Conservation (phyloP, 1,140 invertebrate genomes). For the Monomorium pharaonis region DNA sequence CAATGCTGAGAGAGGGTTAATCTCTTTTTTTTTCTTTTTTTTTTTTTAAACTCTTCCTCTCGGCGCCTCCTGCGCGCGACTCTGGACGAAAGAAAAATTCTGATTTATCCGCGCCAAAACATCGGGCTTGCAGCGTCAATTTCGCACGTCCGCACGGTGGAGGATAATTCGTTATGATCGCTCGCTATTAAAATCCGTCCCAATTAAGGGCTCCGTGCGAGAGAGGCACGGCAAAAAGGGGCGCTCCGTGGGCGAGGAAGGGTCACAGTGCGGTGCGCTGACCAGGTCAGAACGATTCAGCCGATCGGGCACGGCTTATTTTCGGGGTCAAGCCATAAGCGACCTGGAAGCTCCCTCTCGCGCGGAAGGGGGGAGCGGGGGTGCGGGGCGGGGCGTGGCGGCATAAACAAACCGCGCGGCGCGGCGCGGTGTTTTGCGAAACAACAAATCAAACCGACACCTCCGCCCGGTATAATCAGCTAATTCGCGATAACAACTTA, state of each 20-base stretch:
- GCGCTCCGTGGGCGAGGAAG: conserved; percentile 46
- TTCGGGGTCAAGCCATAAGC: conserved; percentile 69
- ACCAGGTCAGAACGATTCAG: conserved; percentile 50
- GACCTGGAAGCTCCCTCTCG: conserved; percentile 58
- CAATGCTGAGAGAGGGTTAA: neutral
- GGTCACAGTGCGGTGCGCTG: conserved; percentile 62
- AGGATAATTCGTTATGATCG: conserved; percentile 48
- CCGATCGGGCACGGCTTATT: conserved; percentile 55
- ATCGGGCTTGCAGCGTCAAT: conserved; percentile 35
- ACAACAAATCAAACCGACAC: conserved; percentile 82
- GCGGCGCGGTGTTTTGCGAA: conserved; percentile 65
- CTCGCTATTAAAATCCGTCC: conserved; percentile 55
- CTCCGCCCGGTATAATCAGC: conserved; percentile 77
- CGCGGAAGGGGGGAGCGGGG: conserved; percentile 57
- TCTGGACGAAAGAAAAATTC: neutral
- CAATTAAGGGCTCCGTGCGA: conserved; percentile 46
- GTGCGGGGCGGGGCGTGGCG: conserved; percentile 59
- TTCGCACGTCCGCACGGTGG: conserved; percentile 15
- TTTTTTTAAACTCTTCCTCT: neutral
- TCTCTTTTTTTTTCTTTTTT: neutral
- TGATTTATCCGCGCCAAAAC: conserved; percentile 40
- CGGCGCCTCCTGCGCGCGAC: neutral
- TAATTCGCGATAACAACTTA: conserved; percentile 83
- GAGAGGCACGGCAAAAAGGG: no score
- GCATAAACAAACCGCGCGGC: conserved; percentile 70